Evolutionary conservation across 2,888 invertebrate genomes (phyloP), one percentile per base, ranked within the genome.

Genomic region (Leptinotarsa tumamoca): DNA sequence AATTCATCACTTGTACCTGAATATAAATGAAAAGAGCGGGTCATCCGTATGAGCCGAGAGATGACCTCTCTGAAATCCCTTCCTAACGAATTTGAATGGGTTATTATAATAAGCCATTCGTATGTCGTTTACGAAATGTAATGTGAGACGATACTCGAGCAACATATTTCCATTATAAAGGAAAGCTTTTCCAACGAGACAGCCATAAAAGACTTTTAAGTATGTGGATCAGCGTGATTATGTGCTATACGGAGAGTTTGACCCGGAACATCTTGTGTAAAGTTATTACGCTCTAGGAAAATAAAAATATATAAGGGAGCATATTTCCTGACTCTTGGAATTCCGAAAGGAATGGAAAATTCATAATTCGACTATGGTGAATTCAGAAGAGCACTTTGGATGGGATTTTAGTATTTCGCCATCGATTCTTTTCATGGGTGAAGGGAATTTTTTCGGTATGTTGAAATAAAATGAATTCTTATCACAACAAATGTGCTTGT

Each of bases 131-230:
- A 3, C 43, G 13, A 54, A 27, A 54, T 27, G 7, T 58, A 21
- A 54, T 63, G 43, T n/a, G 52, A 52, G 3, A 4, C 51, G 15
- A 54, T 63, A 18, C 33, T 43, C 33, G 15, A 63, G 74, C 68
- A 54, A 75, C 77, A 71, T 74, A 81, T 81, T 81, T 80, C 78
- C 79, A 76, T 81, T 79, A 81, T 79, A 80, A 80, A 80, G 79
- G 77, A 76, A 79, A 78, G 79, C 81, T 78, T 78, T 78, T 80
- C 75, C 77, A 77, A 74, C 75, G 75, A 73, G 72, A 74, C 70
- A 71, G 79, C 78, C 75, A 79, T 82, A 81, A 81, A 81, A 81
- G 81, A 81, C 80, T 80, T 80, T 79, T 80, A 82, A 81, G 80
- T 79, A 76, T 81, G 80, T 80, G 80, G 80, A 80, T 81, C 76